Percentiles rank a stretch among this genome's conserved stretches.
Conservation (phyloP, 2,797 vertebrate genomes). For the Fundulus diaphanus region DNA sequence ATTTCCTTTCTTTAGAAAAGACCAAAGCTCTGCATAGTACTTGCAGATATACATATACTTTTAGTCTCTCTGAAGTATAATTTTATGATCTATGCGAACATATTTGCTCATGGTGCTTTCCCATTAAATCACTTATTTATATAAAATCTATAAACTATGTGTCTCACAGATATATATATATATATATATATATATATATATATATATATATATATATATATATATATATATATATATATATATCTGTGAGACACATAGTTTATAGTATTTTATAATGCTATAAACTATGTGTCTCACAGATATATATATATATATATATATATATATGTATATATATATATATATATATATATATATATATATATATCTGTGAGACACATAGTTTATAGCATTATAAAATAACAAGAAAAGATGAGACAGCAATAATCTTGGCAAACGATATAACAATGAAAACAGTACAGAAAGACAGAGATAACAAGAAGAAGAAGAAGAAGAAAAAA, state of each 20-base stretch:
- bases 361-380: too few species aligned
- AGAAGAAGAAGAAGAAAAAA: not conserved
- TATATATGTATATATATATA: too few species aligned
- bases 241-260: too few species aligned
- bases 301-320: too few species aligned
- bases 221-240: too few species aligned
- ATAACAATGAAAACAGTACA: not conserved
- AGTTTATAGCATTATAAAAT: too few species aligned
- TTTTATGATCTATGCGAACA: not conserved
- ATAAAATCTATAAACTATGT: not conserved
- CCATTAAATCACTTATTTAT: not conserved
- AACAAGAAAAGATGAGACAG: not conserved
- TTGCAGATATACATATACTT: not conserved
- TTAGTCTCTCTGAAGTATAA: not conserved
- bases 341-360: too few species aligned
- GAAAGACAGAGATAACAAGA: not conserved
- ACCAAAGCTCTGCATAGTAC: not conserved
- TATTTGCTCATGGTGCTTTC: not conserved
- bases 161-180: too few species aligned
- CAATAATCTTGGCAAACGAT: not conserved
- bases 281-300: too few species aligned
- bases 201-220: too few species aligned
- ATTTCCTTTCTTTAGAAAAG: not conserved
- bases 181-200: too few species aligned
- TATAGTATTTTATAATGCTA: too few species aligned